phyloP scores from a whole-genome alignment of 1,140 invertebrate genomes.

The Physella acuta region DNA sequence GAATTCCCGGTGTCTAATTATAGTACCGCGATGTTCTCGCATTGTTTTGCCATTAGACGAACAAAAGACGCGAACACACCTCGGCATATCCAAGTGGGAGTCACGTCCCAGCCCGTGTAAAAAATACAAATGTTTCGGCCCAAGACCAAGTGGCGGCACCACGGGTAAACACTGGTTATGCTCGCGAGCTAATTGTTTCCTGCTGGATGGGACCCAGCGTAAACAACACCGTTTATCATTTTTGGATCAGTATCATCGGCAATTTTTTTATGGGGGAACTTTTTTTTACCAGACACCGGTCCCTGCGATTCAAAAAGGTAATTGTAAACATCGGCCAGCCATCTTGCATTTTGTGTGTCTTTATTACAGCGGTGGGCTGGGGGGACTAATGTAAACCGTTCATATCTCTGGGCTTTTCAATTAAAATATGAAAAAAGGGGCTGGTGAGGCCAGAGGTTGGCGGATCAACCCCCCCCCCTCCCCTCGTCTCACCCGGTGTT shows the following conservation, averaged over 20 bases:
- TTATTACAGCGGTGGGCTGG: neutral
- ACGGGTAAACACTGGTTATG: slow-evolving; percentile 17
- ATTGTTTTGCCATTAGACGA: too few species aligned
- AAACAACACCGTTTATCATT: slow-evolving; percentile 26
- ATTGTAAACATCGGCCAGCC: too few species aligned
- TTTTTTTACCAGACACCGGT: neutral
- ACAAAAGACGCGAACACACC: too few species aligned
- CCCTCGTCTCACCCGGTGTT: neutral
- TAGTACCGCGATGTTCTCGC: too few species aligned
- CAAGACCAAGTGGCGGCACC: slow-evolving; percentile 11
- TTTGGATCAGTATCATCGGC: slow-evolving; percentile 25
- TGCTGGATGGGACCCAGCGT: slow-evolving; percentile 7
- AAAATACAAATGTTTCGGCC: slow-evolving; percentile 22
- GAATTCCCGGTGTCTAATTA: too few species aligned
- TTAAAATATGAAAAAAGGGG: neutral
- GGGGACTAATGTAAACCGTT: neutral
- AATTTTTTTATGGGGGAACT: neutral
- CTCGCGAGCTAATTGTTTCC: slow-evolving; percentile 22
- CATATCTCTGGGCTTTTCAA: neutral
- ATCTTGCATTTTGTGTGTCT: too few species aligned
- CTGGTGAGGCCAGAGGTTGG: neutral
- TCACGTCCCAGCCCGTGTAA: too few species aligned
- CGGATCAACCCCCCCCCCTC: too few species aligned
- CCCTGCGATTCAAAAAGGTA: too few species aligned
- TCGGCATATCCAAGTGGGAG: too few species aligned